Evolutionary conservation across 1,140 invertebrate genomes (phyloP).

Genomic region (Oreohelix idahoensis): DNA sequence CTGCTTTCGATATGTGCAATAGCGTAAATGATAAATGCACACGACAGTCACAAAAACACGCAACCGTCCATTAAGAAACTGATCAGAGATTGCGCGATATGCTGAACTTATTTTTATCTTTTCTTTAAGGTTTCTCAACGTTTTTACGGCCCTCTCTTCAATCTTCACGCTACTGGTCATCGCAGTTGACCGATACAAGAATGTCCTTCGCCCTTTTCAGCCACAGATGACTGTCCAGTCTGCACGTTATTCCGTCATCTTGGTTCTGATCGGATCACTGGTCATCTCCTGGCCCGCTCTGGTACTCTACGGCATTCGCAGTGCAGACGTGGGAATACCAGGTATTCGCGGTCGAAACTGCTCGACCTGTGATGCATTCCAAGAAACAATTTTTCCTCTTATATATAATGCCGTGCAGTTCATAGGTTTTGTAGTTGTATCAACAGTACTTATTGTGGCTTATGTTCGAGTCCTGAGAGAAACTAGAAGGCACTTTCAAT

Average conservation of each 20-base stretch:
- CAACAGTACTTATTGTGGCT: not conserved
- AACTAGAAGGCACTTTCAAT: not conserved
- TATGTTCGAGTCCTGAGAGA: not conserved
- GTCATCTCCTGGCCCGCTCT: slow-evolving; percentile 32
- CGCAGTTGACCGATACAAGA: slow-evolving; percentile 36
- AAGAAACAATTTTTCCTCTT: not conserved
- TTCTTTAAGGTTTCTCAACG: slow-evolving; percentile 5
- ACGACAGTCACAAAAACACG: no score
- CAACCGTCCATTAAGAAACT: no score
- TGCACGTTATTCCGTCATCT: not conserved
- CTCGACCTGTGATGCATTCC: not conserved
- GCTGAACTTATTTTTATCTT: no score
- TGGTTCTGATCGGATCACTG: not conserved
- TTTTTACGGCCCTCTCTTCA: not conserved
- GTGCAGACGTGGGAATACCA: not conserved
- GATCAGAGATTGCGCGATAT: no score
- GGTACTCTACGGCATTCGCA: slow-evolving; percentile 35
- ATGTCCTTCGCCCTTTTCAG: slow-evolving; percentile 39
- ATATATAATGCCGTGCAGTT: not conserved
- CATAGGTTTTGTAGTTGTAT: not conserved
- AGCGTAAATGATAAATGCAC: no score
- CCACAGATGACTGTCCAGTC: slow-evolving; percentile 13
- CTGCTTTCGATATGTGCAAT: no score
- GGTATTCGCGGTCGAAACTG: slow-evolving; percentile 7
- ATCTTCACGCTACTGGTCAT: slow-evolving; percentile 23